Base-by-base conservation (phyloP, 2,113 vertebrate genomes). In the Cololabis saira region DNA sequence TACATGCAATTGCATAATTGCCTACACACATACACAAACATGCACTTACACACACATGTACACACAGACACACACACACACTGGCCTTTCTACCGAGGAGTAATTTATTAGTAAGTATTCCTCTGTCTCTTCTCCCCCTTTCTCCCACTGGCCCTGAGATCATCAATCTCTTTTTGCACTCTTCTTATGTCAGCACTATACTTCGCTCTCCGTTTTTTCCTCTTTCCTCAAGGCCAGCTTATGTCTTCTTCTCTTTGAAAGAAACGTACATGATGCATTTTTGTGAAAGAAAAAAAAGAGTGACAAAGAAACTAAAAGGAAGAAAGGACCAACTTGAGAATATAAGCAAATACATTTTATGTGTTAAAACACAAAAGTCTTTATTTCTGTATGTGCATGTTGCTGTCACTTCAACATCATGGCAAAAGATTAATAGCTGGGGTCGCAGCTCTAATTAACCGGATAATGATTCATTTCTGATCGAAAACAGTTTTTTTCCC, bases 31-130 rank as follows among this genome's bases (percentile, higher is more conserved):
- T 30, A 21, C 7, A 16, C 49, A 55, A 21, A 13, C 47, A 55
- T 4, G 16, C n/a, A 19, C 49, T 5, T 27, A 27, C 5, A 5
- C 24, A 27, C 24, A 27, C 24, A 27, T 27, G 24, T 5, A 40
- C 45, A 60, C 53, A 12, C 13, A 30, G 33, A 51, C 60, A 55
- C 73, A 74, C 42, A 76, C 65, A 44, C 83, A 77, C 67, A 22
- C 54, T 72, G 78, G 69, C 78, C 82, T 89, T 85, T 89, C 83
- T 80, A 50, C 71, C 86, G 81, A 73, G 74, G 85, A 85, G 89
- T 89, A 88, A 89, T 90, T 90, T 91, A 91, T 90, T 85, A 80
- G 82, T 85, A 87, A 90, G 85, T 87, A 87, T 89, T 86, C 82
- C 82, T 82, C 85, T 69, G 81, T 86, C 86, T 89, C 76, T 74